Evolutionary conservation across 2,113 vertebrate genomes (phyloP).

Genomic region (Rousettus leschenaultii): DNA sequence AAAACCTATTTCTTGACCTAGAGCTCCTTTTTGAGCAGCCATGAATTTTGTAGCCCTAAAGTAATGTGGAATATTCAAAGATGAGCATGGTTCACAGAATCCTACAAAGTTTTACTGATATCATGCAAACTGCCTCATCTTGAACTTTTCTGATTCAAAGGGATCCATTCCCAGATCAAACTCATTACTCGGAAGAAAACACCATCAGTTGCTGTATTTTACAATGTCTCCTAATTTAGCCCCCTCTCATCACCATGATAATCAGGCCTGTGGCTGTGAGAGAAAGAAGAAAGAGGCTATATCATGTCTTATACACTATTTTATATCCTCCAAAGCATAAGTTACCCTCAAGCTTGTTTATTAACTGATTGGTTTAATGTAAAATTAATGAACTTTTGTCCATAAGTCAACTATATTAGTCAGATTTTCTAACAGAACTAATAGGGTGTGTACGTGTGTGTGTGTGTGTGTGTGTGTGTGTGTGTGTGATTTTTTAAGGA

Average conservation of each 20-base stretch:
- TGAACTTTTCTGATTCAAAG: conserved; percentile 8
- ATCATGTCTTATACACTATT: neutral
- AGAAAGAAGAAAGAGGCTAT: neutral
- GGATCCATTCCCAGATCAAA: neutral
- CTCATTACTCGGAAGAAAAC: neutral
- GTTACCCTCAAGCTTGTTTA: neutral
- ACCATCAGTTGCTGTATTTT: neutral
- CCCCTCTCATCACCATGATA: neutral
- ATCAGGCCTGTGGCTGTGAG: neutral
- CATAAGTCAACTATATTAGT: neutral
- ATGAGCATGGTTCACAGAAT: neutral
- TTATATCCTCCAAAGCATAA: neutral
- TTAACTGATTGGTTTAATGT: neutral
- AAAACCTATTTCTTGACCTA: neutral
- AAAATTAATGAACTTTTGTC: neutral
- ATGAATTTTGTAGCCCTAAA: neutral
- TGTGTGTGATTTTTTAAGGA: neutral
- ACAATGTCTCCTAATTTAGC: neutral
- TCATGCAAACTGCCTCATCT: neutral
- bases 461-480: neutral
- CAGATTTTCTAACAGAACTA: neutral
- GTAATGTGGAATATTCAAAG: neutral
- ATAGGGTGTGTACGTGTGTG: neutral
- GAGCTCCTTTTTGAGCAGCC: neutral
- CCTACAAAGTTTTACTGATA: neutral